Conservation (phyloP, 2,888 invertebrate species). For the Prosapia bicincta region DNA sequence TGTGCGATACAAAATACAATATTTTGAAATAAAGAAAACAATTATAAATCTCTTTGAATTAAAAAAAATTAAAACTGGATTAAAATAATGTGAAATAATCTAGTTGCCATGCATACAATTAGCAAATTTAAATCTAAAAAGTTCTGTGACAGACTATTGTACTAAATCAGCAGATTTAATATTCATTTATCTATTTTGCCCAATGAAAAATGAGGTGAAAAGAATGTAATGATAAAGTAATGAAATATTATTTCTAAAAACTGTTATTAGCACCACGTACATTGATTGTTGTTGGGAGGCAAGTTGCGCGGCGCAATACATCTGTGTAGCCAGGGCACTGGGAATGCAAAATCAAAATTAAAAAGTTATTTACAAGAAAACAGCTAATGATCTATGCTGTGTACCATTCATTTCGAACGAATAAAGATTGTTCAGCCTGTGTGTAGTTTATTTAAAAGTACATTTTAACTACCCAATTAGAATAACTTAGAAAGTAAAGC, state of each 20-base stretch:
- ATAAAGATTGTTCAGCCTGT: not conserved
- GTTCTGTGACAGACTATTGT: too few species aligned
- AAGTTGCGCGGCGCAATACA: constrained; percentile 89
- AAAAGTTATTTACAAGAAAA: not conserved
- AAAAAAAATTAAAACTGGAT: too few species aligned
- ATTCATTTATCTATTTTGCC: constrained; percentile 13
- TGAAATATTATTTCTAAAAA: not conserved
- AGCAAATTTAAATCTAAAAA: too few species aligned
- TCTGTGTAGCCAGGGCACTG: constrained; percentile 97
- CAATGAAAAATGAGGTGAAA: constrained; percentile 12
- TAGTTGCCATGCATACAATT: too few species aligned
- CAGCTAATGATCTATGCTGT: not conserved
- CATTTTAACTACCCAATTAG: too few species aligned
- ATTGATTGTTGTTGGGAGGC: constrained; percentile 91
- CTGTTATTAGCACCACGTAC: constrained; percentile 60
- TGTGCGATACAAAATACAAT: too few species aligned
- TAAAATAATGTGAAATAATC: too few species aligned
- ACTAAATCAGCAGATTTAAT: not conserved
- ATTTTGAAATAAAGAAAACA: too few species aligned
- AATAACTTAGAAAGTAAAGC: too few species aligned
- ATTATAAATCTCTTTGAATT: too few species aligned
- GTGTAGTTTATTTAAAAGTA: too few species aligned
- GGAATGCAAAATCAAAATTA: constrained; percentile 40
- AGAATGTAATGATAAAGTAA: constrained; percentile 41
- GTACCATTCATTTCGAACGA: not conserved